Conservation (phyloP, 2,113 vertebrate genomes). For the Leuciscus idus region DNA sequence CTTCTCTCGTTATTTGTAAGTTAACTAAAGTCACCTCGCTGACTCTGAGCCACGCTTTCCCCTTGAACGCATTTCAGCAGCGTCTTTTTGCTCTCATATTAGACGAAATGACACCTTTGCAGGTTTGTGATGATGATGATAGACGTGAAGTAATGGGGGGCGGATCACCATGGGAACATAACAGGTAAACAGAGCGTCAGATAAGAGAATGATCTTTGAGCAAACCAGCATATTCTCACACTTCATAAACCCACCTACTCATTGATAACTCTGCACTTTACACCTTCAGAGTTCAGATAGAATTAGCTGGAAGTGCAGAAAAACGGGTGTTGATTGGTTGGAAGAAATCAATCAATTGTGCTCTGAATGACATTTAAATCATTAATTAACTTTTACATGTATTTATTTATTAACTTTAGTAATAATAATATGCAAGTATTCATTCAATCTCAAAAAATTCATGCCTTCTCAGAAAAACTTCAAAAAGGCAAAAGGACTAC, state of each 20-base stretch:
- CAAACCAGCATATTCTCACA: slow-evolving; percentile 31
- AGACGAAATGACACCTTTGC: slow-evolving; percentile 44
- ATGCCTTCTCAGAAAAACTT: not conserved
- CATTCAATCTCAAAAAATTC: too few relatives aligned
- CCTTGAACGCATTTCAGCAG: slow-evolving; percentile 38
- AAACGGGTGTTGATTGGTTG: not conserved
- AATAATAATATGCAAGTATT: too few relatives aligned
- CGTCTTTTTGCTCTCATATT: not conserved
- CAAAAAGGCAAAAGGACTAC: not conserved
- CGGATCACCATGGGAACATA: slow-evolving; percentile 70
- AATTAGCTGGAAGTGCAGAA: not conserved
- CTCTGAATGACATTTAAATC: not conserved
- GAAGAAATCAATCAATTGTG: not conserved
- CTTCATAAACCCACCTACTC: slow-evolving; percentile 14
- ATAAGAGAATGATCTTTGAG: slow-evolving; percentile 54
- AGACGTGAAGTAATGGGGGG: slow-evolving; percentile 16
- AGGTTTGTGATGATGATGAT: slow-evolving; percentile 50
- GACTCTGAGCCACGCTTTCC: not conserved
- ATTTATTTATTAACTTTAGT: too few relatives aligned
- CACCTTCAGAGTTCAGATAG: not conserved
- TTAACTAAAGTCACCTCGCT: not conserved
- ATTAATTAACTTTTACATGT: not conserved
- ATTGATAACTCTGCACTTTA: not conserved
- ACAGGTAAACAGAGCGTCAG: slow-evolving; percentile 72
- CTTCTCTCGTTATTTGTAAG: not conserved